A percentile compares a stretch with the other conserved stretches of the same genome.
These are phyloP conservation scores for Nematolebias whitei DNA, from an alignment of 2,113 vertebrate species.

Conservation along the genomic window DNA sequence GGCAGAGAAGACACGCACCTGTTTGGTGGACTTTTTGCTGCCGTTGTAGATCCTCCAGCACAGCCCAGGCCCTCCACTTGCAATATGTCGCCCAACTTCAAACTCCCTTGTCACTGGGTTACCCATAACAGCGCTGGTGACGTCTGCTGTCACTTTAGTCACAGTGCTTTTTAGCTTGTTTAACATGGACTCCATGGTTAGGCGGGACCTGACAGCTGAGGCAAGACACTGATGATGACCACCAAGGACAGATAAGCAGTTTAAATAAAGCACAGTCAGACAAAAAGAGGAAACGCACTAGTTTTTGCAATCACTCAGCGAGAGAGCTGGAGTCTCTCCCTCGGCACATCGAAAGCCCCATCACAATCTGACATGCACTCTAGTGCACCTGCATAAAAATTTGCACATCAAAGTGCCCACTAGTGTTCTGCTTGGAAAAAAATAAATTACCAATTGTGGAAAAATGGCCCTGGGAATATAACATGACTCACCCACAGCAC, in stretches of 20 bases:
- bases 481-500: conserved; percentile 21
- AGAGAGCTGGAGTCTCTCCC: not conserved
- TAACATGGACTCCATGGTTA: conserved; percentile 97
- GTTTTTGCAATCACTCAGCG: not conserved
- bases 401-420: conserved; percentile 40
- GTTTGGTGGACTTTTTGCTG: conserved; percentile 98
- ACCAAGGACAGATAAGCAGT: not conserved
- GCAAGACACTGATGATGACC: conserved; percentile 12
- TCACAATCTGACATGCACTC: conserved; percentile 10
- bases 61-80: conserved; percentile 92
- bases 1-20: conserved; percentile 70
- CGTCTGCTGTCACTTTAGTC: conserved; percentile 97
- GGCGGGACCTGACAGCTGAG: conserved; percentile 45
- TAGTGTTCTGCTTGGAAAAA: conserved; percentile 8
- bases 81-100: conserved; percentile 95
- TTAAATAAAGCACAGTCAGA: not conserved
- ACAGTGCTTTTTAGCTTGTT: conserved; percentile 98
- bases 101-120: conserved; percentile 98
- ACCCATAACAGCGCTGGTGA: conserved; percentile 98
- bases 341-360: conserved; percentile 4
- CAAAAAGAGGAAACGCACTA: not conserved
- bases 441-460: conserved; percentile 4
- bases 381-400: conserved; percentile 29
- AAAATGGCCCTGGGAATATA: conserved; percentile 19
- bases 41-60: conserved; percentile 98